These are phyloP conservation scores for Serinus canaria DNA, from an alignment of 2,113 vertebrate genomes.

Conservation along the genomic window DNA sequence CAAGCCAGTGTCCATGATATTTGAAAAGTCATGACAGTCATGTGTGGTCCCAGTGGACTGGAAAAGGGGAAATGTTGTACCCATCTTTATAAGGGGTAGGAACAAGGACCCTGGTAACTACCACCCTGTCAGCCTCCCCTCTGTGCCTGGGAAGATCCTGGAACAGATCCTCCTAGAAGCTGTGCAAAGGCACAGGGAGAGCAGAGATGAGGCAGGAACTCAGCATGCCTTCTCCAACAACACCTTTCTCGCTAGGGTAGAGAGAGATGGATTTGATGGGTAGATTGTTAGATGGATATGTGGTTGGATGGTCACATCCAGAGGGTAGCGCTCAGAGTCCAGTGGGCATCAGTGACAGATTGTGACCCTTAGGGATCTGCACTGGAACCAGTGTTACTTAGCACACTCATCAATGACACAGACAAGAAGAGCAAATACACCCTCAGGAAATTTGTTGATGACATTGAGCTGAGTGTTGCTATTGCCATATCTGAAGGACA, in stretches of 20 bases:
- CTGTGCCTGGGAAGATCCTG: not conserved
- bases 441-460: not conserved
- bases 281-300: not conserved
- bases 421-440: not conserved
- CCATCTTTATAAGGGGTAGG: no score
- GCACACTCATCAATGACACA: not conserved
- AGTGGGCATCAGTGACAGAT: not conserved
- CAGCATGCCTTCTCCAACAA: not conserved
- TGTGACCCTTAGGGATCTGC: not conserved
- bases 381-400: not conserved
- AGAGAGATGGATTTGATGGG: not conserved
- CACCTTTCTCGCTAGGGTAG: not conserved
- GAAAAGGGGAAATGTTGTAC: not conserved
- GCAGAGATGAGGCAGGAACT: not conserved
- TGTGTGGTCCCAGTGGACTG: not conserved
- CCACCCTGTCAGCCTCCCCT: not conserved
- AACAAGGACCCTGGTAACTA: not conserved
- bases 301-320: no score
- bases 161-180: not conserved
- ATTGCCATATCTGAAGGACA: not conserved
- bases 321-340: not conserved
- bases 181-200: not conserved
- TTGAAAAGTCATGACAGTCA: not conserved
- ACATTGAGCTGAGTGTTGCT: not conserved
- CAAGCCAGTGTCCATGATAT: not conserved